Base-by-base conservation (phyloP, 1,140 invertebrate species). In the Lepidurus couesii region DNA sequence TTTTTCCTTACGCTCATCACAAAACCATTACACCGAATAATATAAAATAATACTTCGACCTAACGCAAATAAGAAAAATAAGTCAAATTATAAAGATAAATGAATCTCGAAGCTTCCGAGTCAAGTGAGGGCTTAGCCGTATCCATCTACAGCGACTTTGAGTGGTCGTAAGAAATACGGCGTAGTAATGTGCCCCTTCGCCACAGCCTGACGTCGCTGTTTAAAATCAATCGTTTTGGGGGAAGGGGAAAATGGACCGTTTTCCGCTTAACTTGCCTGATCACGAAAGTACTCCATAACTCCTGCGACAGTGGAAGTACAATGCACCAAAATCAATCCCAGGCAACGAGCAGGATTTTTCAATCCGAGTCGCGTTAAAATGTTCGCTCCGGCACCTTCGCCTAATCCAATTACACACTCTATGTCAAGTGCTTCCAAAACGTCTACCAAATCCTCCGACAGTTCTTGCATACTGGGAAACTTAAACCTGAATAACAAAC, bases 371-470 rank as follows among this genome's bases (percentile, higher is more conserved):
- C 94, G 89, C 10, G 92, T 92, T 16, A 95, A 85, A 75, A 95
- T 92, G 85, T 96, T 96, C 34, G 94, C 93, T 1, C 95, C 95
- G 7, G 94, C 94, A 7, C 95, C 95, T 85, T 95, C 95, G 13
- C 95, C 95, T 21, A 96, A 85, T 7, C 93, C 92, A 74, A 96
- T 91, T 1, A 93, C 93, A 84, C 91, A 91, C 79, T 90, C 90
- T 7, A 92, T 88, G 81, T 90, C 92, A 10, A 96, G 86, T 82
- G 94, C 91, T 84, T 95, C 93, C 82, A 95, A 85, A 9, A 95
- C 91, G 44, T 90, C 90, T 10, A 93, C 90, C 76, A 96, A 84
- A 84, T 95, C 93, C 85, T 95, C 94, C 44, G 92, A 93, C 47
- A 96, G 86, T 74, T 90, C 90, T 85, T 95, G 92, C 82, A 96